phyloP scores from a whole-genome alignment of 2,113 vertebrate species.

The Fulica atra region DNA sequence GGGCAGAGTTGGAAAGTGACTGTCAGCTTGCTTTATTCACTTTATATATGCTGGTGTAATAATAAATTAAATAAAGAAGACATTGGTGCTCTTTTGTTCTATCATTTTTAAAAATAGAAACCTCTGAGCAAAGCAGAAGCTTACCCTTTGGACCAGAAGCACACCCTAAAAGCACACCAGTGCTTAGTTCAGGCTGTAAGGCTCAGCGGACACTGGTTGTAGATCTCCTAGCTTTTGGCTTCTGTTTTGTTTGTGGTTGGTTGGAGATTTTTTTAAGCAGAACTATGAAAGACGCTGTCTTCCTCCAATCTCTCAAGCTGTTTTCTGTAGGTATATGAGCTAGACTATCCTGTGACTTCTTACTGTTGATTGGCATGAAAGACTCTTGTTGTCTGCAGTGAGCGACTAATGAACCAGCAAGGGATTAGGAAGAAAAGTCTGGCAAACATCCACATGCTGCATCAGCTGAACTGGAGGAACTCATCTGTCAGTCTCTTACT shows the following conservation, averaged over 20 bases:
- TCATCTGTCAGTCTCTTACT: constrained; percentile 18
- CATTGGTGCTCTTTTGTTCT: not conserved
- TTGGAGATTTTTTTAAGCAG: not conserved
- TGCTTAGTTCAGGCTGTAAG: not conserved
- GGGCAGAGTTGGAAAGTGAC: not conserved
- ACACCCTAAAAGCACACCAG: not conserved
- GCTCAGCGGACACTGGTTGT: not conserved
- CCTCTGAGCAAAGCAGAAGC: not conserved
- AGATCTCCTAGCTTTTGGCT: not conserved
- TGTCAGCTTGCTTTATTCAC: not conserved
- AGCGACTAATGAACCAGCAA: constrained; percentile 59
- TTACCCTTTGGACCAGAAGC: not conserved
- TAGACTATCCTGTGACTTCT: not conserved
- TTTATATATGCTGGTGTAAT: not conserved
- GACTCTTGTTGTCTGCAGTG: not conserved
- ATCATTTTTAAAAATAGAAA: not conserved
- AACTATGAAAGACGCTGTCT: not conserved
- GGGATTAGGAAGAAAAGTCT: constrained; percentile 22
- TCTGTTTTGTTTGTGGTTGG: not conserved
- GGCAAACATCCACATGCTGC: constrained; percentile 4
- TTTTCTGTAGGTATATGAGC: not conserved
- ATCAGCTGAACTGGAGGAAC: constrained; percentile 19
- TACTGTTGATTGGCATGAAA: constrained; percentile 6
- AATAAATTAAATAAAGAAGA: not conserved
- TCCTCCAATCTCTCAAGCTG: not conserved